These are phyloP conservation scores for Gymnoscelis rufifasciata DNA, from an alignment of 2,888 invertebrate species.

Conservation along the genomic window DNA sequence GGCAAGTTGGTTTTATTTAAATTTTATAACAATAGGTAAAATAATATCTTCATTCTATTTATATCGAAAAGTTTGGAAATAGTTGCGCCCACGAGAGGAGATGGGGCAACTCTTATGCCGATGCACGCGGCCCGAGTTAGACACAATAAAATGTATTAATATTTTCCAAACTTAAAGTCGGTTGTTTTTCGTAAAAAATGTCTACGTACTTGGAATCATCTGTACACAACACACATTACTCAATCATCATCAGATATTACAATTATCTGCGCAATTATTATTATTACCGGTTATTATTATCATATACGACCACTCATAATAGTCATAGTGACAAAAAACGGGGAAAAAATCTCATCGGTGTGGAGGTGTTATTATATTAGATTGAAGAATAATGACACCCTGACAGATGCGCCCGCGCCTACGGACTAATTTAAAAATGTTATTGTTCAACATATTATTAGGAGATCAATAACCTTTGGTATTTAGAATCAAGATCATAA, in stretches of 20 bases:
- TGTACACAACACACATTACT: not conserved
- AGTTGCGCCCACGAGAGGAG: too few species aligned
- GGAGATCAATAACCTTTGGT: conserved; percentile 45
- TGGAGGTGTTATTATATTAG: conserved; percentile 58
- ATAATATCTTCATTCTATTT: too few species aligned
- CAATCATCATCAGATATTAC: conserved; percentile 24
- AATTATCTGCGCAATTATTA: conserved; percentile 22
- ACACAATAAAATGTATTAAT: too few species aligned
- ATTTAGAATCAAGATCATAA: conserved; percentile 41
- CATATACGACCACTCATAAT: conserved; percentile 33
- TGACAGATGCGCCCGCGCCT: conserved; percentile 37
- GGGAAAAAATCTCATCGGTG: conserved; percentile 42
- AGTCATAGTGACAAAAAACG: conserved; percentile 44
- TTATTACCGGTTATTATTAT: conserved; percentile 35
- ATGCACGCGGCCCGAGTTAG: too few species aligned
- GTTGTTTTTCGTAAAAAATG: too few species aligned
- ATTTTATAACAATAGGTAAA: too few species aligned
- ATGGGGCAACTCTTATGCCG: too few species aligned
- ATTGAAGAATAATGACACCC: conserved; percentile 56
- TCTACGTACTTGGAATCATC: too few species aligned
- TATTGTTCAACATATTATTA: conserved; percentile 30
- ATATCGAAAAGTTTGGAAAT: too few species aligned
- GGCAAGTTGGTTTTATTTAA: too few species aligned
- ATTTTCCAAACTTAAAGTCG: too few species aligned
- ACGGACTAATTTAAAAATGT: conserved; percentile 43